phyloP scores from a whole-genome alignment of 2,888 invertebrate genomes.

The Ametastegia equiseti region DNA sequence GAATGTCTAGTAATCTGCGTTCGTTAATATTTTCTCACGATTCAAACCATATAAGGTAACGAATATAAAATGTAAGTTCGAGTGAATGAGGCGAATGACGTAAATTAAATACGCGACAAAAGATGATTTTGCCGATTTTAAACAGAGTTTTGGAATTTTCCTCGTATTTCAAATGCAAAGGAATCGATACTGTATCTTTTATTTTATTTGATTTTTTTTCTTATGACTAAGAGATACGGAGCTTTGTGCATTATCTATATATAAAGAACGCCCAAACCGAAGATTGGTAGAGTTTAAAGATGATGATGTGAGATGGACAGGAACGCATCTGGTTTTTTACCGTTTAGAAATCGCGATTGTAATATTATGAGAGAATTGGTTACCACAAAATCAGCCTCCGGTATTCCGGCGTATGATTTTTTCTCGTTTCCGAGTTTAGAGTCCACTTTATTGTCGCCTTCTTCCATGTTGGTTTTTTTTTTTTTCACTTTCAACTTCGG shows the following conservation, averaged over 20 bases:
- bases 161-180: background rate
- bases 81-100: background rate
- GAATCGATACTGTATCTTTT: background rate
- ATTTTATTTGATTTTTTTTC: no score
- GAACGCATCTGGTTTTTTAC: background rate
- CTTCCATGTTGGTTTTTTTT: slow-evolving; percentile 65
- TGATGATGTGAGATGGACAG: background rate
- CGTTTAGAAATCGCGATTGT: background rate
- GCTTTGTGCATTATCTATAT: background rate
- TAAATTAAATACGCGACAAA: no score
- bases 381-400: slow-evolving; percentile 93
- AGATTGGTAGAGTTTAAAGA: background rate
- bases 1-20: no score
- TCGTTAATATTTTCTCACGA: slow-evolving; percentile 45
- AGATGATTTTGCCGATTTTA: no score
- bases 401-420: slow-evolving; percentile 89
- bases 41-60: slow-evolving; percentile 41
- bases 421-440: slow-evolving; percentile 74
- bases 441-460: slow-evolving; percentile 63
- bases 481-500: background rate
- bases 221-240: background rate
- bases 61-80: background rate
- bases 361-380: slow-evolving; percentile 58
- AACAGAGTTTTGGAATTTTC: no score
- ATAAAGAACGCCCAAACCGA: background rate